Percentiles rank a stretch among this genome's conserved stretches.
These are phyloP conservation scores for Scaptomyza flava DNA, from an alignment of 2,888 invertebrate genomes.

Conservation along the genomic window DNA sequence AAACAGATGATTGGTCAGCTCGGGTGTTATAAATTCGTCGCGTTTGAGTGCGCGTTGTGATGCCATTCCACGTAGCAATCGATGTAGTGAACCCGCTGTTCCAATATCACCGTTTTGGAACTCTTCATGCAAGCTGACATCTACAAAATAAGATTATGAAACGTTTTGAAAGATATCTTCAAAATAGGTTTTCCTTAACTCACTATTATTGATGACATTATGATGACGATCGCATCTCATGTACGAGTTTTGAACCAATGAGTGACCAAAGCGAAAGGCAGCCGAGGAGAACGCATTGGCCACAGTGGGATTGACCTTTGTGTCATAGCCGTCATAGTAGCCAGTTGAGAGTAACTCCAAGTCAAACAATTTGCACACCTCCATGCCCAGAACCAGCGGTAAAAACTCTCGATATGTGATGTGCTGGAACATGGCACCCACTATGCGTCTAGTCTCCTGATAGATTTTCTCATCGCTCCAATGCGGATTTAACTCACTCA, in stretches of 20 bases:
- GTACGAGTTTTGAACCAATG: slow-evolving; percentile 92
- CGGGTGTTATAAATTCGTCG: slow-evolving; percentile 92
- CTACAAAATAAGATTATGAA: slow-evolving; percentile 83
- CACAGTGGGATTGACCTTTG: slow-evolving; percentile 89
- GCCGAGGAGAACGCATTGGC: slow-evolving; percentile 92
- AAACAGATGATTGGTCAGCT: slow-evolving; percentile 93
- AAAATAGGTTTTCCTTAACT: slow-evolving; percentile 75
- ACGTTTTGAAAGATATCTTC: background rate
- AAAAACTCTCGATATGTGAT: slow-evolving; percentile 93
- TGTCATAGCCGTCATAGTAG: slow-evolving; percentile 89
- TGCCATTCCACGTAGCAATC: slow-evolving; percentile 90
- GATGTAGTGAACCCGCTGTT: slow-evolving; percentile 91
- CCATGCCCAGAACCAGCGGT: slow-evolving; percentile 91
- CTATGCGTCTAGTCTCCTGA: slow-evolving; percentile 92
- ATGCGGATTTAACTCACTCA: slow-evolving; percentile 90
- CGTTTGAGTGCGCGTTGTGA: slow-evolving; percentile 91
- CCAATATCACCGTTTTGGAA: slow-evolving; percentile 90
- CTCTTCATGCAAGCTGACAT: slow-evolving; percentile 92
- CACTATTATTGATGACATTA: slow-evolving; percentile 89
- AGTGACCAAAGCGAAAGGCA: slow-evolving; percentile 94
- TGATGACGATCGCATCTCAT: slow-evolving; percentile 90
- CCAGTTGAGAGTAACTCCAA: slow-evolving; percentile 88
- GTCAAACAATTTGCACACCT: slow-evolving; percentile 91
- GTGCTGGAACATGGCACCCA: slow-evolving; percentile 93
- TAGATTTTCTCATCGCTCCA: slow-evolving; percentile 96